Evolutionary conservation across 53 echinoderm and acorn worm species (phyloP).

Genomic region (Zoroaster sp.): DNA sequence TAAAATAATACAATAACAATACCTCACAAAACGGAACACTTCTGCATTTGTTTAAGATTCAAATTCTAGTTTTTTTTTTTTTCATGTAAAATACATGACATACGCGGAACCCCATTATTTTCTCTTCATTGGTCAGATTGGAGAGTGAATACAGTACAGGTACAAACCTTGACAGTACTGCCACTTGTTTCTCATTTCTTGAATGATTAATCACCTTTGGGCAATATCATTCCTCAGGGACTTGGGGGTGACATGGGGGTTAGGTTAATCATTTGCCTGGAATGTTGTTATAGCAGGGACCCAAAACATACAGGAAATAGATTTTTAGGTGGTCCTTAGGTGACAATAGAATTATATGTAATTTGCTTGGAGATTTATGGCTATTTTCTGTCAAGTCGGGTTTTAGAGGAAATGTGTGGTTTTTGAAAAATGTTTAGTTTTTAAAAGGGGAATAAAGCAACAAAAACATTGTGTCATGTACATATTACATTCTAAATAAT

Average conservation of each 20-base stretch:
- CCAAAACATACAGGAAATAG: slow-evolving; percentile 35
- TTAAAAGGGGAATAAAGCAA: too few relatives aligned
- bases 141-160: too few relatives aligned
- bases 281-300: slow-evolving; percentile 18
- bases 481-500: too few relatives aligned
- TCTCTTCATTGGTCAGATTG: too few relatives aligned
- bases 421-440: too few relatives aligned
- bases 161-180: neutral
- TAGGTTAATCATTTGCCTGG: slow-evolving; percentile 20
- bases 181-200: neutral
- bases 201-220: slow-evolving; percentile 17
- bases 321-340: slow-evolving; percentile 4
- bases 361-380: neutral
- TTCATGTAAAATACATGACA: too few relatives aligned
- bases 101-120: too few relatives aligned
- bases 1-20: too few relatives aligned
- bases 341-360: neutral
- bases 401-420: neutral
- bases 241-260: slow-evolving; percentile 37
- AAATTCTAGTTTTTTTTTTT: too few relatives aligned
- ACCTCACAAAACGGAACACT: too few relatives aligned
- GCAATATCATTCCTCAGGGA: slow-evolving; percentile 1
- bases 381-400: neutral
- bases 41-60: too few relatives aligned
- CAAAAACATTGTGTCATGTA: too few relatives aligned